These are phyloP conservation scores for Etheostoma cragini DNA, from an alignment of 2,113 vertebrate genomes.

Conservation along the genomic window DNA sequence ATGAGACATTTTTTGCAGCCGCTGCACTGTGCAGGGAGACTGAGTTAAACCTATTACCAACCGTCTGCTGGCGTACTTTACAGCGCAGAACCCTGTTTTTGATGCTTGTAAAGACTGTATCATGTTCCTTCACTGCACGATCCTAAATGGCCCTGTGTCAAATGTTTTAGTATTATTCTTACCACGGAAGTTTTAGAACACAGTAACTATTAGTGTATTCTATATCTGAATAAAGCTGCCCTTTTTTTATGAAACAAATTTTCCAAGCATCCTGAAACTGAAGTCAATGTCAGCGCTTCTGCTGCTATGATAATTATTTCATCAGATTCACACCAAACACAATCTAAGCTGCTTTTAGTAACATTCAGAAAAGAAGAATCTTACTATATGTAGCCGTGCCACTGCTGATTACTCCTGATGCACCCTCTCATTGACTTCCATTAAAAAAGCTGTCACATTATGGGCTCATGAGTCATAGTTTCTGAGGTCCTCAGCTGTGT, in stretches of 20 bases:
- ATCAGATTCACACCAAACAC: conserved; percentile 26
- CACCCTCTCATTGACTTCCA: conserved; percentile 81
- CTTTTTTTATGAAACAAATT: not conserved
- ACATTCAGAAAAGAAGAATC: conserved; percentile 26
- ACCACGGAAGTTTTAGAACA: not conserved
- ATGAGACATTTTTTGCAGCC: conserved; percentile 3
- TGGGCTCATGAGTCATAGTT: conserved; percentile 73
- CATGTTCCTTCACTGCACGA: conserved; percentile 10
- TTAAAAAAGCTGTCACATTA: conserved; percentile 76
- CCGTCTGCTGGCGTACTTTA: conserved; percentile 31
- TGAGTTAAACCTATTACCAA: conserved; percentile 13
- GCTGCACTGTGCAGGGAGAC: conserved; percentile 1
- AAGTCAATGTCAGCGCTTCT: not conserved
- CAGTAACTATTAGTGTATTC: not conserved
- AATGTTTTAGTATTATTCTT: not conserved
- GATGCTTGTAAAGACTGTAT: conserved; percentile 29
- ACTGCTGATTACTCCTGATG: conserved; percentile 68
- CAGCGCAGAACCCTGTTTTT: conserved; percentile 43
- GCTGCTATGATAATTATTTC: conserved; percentile 20
- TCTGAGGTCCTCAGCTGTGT: conserved; percentile 67
- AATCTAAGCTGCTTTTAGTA: conserved; percentile 21
- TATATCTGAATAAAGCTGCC: not conserved
- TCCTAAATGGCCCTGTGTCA: not conserved
- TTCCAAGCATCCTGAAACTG: not conserved
- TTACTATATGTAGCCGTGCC: conserved; percentile 55